A percentile compares a stretch with the other conserved stretches of the same genome.
Conservation (phyloP, 2,797 vertebrate genomes). For the Rhadinocentrus ornatus region DNA sequence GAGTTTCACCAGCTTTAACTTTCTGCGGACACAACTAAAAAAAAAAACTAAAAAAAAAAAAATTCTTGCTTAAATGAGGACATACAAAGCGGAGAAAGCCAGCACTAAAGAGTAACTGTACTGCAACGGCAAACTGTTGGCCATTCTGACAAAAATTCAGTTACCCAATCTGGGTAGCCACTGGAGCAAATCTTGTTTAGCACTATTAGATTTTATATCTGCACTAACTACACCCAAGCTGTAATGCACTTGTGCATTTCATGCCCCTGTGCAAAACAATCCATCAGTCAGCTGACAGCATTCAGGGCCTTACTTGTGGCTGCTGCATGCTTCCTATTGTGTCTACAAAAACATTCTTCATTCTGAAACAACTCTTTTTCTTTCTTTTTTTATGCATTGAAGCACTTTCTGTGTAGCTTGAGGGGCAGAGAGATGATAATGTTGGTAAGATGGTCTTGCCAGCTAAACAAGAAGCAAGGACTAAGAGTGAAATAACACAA, state of each 20-base stretch:
- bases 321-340: slow-evolving; percentile 61
- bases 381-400: slow-evolving; percentile 40
- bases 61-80: slow-evolving; percentile 12
- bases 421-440: slow-evolving; percentile 17
- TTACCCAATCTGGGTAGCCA: slow-evolving; percentile 27
- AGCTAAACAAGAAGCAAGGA: slow-evolving; percentile 23
- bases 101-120: slow-evolving; percentile 12
- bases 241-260: slow-evolving; percentile 38
- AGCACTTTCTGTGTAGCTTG: slow-evolving; percentile 35
- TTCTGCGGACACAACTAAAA: slow-evolving; percentile 55
- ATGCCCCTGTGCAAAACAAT: slow-evolving; percentile 42
- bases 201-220: slow-evolving; percentile 38
- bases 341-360: slow-evolving; percentile 37
- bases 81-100: slow-evolving; percentile 12
- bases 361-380: slow-evolving; percentile 48
- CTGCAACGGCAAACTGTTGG: slow-evolving; percentile 12
- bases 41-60: slow-evolving; percentile 2
- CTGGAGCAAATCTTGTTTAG: slow-evolving; percentile 37
- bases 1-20: slow-evolving; percentile 78
- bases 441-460: slow-evolving; percentile 43
- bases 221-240: slow-evolving; percentile 44
- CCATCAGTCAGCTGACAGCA: slow-evolving; percentile 52
- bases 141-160: slow-evolving; percentile 4
- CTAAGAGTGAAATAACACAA: neutral
- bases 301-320: slow-evolving; percentile 71